phyloP scores from a whole-genome alignment of 1,140 invertebrate genomes.

The Planococcus citri region DNA sequence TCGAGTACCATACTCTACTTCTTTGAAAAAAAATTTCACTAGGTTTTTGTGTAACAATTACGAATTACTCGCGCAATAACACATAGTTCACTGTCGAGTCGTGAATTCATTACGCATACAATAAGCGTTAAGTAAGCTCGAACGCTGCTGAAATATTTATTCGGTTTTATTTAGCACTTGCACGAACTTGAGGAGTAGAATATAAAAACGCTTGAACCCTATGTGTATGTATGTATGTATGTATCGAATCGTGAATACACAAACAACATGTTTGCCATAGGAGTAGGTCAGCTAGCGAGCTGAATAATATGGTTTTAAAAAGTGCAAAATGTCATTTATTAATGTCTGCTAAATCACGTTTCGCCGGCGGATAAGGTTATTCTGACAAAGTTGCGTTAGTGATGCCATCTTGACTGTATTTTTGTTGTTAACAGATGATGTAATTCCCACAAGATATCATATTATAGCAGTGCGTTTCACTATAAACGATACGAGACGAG shows the following conservation, averaged over 20 bases:
- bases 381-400: not conserved
- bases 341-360: not conserved
- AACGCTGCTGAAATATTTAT: not conserved
- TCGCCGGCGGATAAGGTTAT: constrained; percentile 5
- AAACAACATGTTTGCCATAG: not conserved
- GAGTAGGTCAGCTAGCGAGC: not conserved
- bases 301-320: not conserved
- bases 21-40: not conserved
- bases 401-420: constrained; percentile 7
- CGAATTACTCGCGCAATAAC: not conserved
- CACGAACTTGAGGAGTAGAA: not conserved
- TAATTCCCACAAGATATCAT: constrained; percentile 3
- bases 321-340: not conserved
- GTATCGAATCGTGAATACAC: not conserved
- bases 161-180: not conserved
- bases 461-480: not conserved
- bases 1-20: no score
- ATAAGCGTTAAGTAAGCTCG: not conserved
- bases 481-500: not conserved
- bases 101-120: constrained; percentile 7
- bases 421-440: constrained; percentile 3
- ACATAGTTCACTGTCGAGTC: not conserved
- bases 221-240: no score
- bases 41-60: not conserved
- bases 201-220: not conserved